Percentiles rank a stretch among this genome's conserved stretches.
These are phyloP conservation scores for Melieria picta DNA, from an alignment of 2,888 invertebrate genomes.

Conservation along the genomic window DNA sequence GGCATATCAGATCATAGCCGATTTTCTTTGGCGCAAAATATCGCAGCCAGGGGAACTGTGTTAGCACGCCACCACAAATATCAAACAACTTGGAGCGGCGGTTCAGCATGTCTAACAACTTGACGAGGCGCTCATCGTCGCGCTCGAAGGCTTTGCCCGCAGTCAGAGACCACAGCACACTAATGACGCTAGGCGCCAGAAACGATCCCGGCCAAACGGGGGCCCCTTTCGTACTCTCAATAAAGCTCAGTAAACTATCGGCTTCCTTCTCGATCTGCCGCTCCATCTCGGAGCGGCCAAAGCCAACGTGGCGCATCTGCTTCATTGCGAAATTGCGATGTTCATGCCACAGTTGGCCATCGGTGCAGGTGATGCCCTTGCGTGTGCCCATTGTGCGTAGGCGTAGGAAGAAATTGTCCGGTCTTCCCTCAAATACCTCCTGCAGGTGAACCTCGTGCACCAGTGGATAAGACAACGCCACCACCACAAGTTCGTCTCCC, in stretches of 20 bases:
- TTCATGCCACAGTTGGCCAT: conserved; percentile 70
- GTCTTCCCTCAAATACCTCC: conserved; percentile 74
- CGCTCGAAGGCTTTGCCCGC: conserved; percentile 68
- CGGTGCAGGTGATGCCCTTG: conserved; percentile 70
- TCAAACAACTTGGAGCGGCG: conserved; percentile 70
- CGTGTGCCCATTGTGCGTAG: conserved; percentile 73
- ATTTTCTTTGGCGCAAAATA: conserved; percentile 71
- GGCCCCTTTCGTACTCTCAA: conserved; percentile 46
- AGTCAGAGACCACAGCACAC: conserved; percentile 73
- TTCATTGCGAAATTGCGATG: conserved; percentile 70
- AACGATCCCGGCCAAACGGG: conserved; percentile 62
- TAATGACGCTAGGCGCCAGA: conserved; percentile 71
- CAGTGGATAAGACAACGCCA: conserved; percentile 68
- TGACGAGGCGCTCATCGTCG: conserved; percentile 64
- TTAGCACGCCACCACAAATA: conserved; percentile 70
- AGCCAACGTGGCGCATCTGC: conserved; percentile 69
- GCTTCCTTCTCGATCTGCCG: conserved; percentile 70
- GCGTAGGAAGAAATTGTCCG: conserved; percentile 73
- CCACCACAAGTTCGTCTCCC: conserved; percentile 68
- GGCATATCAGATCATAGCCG: conserved; percentile 71
- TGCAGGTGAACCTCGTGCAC: conserved; percentile 69
- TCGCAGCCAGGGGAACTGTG: conserved; percentile 73
- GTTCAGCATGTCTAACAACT: conserved; percentile 67
- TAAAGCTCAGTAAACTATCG: conserved; percentile 60
- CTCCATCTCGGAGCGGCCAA: conserved; percentile 70